Base-by-base conservation (phyloP, 2,797 vertebrate species). In the Diplodus sargus region DNA sequence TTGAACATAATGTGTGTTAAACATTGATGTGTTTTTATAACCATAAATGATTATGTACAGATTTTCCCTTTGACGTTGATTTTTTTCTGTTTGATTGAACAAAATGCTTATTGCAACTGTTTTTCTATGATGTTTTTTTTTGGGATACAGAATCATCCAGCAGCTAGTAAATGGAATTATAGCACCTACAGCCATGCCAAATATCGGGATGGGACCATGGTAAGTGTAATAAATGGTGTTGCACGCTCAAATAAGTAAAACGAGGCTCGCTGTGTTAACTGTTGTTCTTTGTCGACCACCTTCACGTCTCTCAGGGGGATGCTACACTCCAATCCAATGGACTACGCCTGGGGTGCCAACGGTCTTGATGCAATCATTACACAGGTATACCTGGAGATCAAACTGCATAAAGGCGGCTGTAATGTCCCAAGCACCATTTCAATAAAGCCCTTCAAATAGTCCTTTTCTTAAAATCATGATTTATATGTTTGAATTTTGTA, bases 281-380 rank as follows among this genome's bases (percentile, higher is more conserved):
- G 1, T 14, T 28, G 0, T 16, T 34, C 3, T 54, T 69, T 48
- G 42, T 48, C 65, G 16, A 61, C 25, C 12, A 17, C 18, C 20
- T 39, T 64, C 23, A 69, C 73, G 34, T 57, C n/a, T 76, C 81
- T 62, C 62, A 99, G 98, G 98, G 98, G 97, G 39, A 96, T 99
- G 93, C 88, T 99, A 84, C 98, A 99, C 93, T 99, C 98, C 20
- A 99, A 97, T 90, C 98, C 98, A 9, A 98, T 99, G 97, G 97
- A 99, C 93, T 99, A 99, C 0, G 98, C 98, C 4, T 99, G 98
- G 98, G 98, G 97, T 49, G 97, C 97, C 82, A 99, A 99, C 0
- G 98, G 98, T 79, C 94, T 99, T 74, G 98, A 99, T 69, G 96
- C 97, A 3, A 99, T 99, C 84, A 99, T 99, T 81, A 99, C 98